Evolutionary conservation across 2,888 invertebrate species (phyloP).

Genomic region (Heteromyza rotundicornis): DNA sequence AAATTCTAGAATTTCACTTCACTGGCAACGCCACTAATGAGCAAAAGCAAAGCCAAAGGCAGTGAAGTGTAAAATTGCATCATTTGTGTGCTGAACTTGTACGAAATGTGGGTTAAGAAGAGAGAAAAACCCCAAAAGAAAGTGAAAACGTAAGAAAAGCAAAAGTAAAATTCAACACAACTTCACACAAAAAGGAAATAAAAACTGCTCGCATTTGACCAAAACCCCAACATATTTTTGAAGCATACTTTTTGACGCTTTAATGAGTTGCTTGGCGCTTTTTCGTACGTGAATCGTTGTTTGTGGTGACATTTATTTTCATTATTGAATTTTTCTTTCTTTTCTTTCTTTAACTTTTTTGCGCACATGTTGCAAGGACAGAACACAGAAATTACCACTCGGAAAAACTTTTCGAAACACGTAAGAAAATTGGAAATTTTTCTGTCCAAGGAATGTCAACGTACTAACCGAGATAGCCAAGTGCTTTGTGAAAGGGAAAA

Average conservation of each 20-base stretch:
- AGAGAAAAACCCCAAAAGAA: background rate
- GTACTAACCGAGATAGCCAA: background rate
- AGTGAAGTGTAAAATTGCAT: conserved; percentile 3
- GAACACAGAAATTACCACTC: background rate
- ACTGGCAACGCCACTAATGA: conserved; percentile 8
- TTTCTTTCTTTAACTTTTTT: background rate
- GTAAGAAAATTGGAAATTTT: background rate
- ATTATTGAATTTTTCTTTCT: too few species aligned
- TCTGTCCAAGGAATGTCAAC: background rate
- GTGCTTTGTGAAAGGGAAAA: too few species aligned
- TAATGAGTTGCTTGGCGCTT: background rate
- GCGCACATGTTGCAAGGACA: background rate
- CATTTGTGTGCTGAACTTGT: background rate
- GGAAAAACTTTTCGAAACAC: background rate
- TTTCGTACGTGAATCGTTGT: too few species aligned
- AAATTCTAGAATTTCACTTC: background rate
- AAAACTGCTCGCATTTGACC: too few species aligned
- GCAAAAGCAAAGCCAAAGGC: background rate
- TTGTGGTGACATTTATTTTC: too few species aligned
- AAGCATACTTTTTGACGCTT: conserved; percentile 9
- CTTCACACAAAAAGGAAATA: background rate
- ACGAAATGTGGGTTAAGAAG: background rate
- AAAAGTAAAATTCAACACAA: background rate
- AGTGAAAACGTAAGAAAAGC: background rate
- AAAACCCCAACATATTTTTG: background rate